Conservation (phyloP, 2,888 invertebrate species). For the Steromphala cineraria region DNA sequence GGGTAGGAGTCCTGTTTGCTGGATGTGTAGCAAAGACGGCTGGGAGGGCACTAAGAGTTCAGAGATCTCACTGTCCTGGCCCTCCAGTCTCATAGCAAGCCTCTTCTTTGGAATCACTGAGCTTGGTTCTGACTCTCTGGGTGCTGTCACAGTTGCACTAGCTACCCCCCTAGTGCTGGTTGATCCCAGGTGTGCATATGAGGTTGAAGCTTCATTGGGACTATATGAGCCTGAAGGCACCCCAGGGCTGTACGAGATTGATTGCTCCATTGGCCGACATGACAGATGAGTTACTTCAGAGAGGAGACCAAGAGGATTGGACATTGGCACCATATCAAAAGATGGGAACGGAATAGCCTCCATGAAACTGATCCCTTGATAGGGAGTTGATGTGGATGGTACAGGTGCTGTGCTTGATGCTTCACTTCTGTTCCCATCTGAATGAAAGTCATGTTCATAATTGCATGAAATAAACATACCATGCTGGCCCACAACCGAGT, state of each 20-base stretch:
- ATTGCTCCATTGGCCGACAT: not conserved
- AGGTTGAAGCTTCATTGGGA: not conserved
- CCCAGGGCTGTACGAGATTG: too few relatives aligned
- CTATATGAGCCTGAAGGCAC: not conserved
- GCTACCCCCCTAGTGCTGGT: not conserved
- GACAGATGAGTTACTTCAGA: not conserved
- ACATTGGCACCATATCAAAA: not conserved
- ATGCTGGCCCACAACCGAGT: not conserved
- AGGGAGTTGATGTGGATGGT: not conserved
- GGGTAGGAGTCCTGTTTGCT: not conserved
- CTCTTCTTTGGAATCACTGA: constrained; percentile 13
- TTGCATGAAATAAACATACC: not conserved
- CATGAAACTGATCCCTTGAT: not conserved
- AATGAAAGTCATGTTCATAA: not conserved
- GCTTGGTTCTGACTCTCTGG: not conserved
- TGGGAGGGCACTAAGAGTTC: too few relatives aligned
- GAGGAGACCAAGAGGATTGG: not conserved
- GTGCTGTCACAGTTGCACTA: not conserved
- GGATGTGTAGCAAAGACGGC: not conserved
- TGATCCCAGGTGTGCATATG: not conserved
- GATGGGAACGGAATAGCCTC: not conserved
- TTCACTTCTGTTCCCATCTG: not conserved
- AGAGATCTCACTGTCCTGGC: not conserved
- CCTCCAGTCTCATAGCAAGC: constrained; percentile 1
- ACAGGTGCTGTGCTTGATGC: not conserved